These are phyloP conservation scores for Bovichtus variegatus DNA, from an alignment of 2,797 vertebrate species.

Conservation along the genomic window DNA sequence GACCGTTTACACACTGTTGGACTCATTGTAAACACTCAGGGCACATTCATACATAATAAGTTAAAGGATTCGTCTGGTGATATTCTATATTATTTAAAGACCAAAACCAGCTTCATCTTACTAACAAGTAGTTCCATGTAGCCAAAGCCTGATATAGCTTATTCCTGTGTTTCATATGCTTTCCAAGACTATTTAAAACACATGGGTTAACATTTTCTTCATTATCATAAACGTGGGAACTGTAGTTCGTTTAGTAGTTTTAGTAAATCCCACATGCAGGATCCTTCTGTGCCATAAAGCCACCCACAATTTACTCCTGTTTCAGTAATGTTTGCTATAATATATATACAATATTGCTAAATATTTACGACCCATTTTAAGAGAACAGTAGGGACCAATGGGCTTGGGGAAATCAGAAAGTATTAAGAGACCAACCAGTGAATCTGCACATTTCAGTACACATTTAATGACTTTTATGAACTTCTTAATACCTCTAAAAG, in stretches of 20 bases:
- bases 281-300: background rate
- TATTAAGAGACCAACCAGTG: background rate
- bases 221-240: background rate
- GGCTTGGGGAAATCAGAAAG: background rate
- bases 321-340: background rate
- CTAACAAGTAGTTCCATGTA: background rate
- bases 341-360: no score
- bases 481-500: no score
- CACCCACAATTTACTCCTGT: background rate
- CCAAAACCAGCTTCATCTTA: background rate
- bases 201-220: background rate
- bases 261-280: background rate
- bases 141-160: background rate
- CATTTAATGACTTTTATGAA: no score
- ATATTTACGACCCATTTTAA: background rate
- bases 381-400: background rate
- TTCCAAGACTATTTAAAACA: conserved; percentile 4
- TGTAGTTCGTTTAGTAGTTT: background rate
- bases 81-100: background rate
- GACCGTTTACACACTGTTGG: background rate
- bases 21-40: background rate
- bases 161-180: background rate
- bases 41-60: background rate
- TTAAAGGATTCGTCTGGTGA: background rate
- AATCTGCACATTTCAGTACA: no score